Evolutionary conservation across 2,113 vertebrate genomes (phyloP).

Genomic region (Pontoporia blainvillei): DNA sequence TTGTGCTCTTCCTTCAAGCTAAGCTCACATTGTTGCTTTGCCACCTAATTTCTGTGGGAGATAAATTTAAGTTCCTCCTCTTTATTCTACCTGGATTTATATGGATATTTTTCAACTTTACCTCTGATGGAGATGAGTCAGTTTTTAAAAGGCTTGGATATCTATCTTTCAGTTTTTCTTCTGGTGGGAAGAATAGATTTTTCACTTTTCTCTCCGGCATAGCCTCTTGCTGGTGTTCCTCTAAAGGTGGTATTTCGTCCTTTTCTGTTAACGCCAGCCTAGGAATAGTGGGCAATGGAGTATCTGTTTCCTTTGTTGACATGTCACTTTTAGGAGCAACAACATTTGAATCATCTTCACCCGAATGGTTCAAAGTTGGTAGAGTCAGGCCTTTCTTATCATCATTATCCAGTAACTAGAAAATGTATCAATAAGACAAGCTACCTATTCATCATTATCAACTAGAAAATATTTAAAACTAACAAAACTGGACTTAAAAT

Average conservation of each 20-base stretch:
- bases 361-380: not conserved
- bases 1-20: not conserved
- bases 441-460: not conserved
- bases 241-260: not conserved
- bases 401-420: constrained; percentile 28
- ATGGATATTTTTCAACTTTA: constrained; percentile 45
- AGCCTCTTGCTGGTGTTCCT: not conserved
- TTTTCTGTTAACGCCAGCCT: not conserved
- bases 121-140: constrained; percentile 14
- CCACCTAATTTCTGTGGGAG: not conserved
- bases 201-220: not conserved
- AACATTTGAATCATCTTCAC: not conserved
- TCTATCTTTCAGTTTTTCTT: not conserved
- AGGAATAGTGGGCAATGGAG: not conserved
- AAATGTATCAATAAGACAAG: constrained; percentile 46
- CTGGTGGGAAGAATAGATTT: not conserved
- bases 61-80: constrained; percentile 7
- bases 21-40: not conserved
- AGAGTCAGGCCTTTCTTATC: not conserved
- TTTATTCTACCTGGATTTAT: constrained; percentile 7
- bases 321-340: not conserved
- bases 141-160: not conserved
- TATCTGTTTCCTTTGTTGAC: not conserved
- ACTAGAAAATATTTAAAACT: constrained; percentile 9
- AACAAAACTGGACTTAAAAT: constrained; percentile 8